These are phyloP conservation scores for Tinamus guttatus DNA, from an alignment of 2,113 vertebrate genomes.

Conservation along the genomic window DNA sequence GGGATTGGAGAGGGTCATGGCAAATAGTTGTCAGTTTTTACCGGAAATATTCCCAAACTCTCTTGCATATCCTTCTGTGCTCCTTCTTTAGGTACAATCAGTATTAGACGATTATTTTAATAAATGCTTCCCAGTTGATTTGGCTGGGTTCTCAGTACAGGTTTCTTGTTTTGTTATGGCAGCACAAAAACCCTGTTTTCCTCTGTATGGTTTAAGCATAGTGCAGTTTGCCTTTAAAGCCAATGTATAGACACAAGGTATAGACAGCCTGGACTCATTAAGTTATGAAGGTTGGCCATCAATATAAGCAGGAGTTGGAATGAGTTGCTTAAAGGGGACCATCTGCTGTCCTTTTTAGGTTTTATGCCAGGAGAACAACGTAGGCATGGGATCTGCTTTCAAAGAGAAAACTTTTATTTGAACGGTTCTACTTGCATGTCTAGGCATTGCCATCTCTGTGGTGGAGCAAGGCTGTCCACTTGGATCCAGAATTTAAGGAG, in stretches of 20 bases:
- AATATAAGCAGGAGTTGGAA: slow-evolving; percentile 17
- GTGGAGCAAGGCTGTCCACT: neutral
- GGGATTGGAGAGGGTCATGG: neutral
- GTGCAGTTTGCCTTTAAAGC: neutral
- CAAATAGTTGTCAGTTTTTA: neutral
- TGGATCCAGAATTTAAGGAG: neutral
- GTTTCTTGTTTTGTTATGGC: neutral
- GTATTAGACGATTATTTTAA: neutral
- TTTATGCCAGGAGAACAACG: neutral
- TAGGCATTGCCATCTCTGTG: neutral
- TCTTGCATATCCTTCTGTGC: neutral
- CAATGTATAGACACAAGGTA: neutral
- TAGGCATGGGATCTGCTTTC: neutral
- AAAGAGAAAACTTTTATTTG: neutral
- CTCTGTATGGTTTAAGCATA: neutral
- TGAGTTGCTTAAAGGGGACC: slow-evolving; percentile 1
- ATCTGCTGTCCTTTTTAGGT: slow-evolving; percentile 26
- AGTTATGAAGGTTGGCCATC: neutral
- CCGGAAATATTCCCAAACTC: neutral
- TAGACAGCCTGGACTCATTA: neutral
- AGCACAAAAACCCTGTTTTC: neutral
- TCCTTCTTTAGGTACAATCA: neutral
- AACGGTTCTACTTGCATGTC: neutral
- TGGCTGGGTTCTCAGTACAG: neutral
- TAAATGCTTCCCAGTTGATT: neutral